Conservation (phyloP, 2,797 vertebrate species). For the Danio choprae region DNA sequence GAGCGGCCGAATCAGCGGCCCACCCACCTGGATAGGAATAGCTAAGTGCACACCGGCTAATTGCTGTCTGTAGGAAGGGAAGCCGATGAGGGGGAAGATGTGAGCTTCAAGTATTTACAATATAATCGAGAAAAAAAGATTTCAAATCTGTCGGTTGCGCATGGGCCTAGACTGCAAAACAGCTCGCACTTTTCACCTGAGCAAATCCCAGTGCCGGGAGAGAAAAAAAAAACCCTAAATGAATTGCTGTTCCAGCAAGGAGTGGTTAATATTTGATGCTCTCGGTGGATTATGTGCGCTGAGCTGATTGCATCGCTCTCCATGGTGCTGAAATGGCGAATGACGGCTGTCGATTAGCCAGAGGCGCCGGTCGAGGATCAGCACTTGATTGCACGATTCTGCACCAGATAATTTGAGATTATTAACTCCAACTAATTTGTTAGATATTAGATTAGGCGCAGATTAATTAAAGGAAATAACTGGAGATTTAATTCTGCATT, state of each 20-base stretch:
- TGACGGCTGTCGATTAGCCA: slow-evolving; percentile 58
- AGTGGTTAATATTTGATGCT: slow-evolving; percentile 15
- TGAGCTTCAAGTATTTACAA: neutral
- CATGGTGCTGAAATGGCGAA: slow-evolving; percentile 43
- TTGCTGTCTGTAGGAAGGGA: slow-evolving; percentile 61
- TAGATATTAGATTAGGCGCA: neutral
- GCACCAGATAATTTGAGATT: neutral
- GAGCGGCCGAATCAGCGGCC: slow-evolving; percentile 63
- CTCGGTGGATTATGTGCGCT: neutral
- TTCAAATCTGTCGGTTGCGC: neutral
- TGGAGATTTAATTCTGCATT: neutral
- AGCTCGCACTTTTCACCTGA: neutral
- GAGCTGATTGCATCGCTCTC: slow-evolving; percentile 23
- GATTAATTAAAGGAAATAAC: neutral
- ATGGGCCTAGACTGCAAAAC: neutral
- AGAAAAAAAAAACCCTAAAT: neutral
- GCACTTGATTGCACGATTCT: neutral
- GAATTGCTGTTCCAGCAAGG: neutral
- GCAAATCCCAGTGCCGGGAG: neutral
- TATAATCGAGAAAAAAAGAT: neutral
- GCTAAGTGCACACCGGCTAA: slow-evolving; percentile 74
- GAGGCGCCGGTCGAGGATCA: slow-evolving; percentile 56
- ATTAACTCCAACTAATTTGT: neutral
- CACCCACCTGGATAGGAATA: slow-evolving; percentile 80
- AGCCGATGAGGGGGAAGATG: slow-evolving; percentile 27